A percentile compares a stretch with the other conserved stretches of the same genome.
Evolutionary conservation across 2,113 vertebrate genomes (phyloP).

Genomic region (Syngnathoides biaculeatus): DNA sequence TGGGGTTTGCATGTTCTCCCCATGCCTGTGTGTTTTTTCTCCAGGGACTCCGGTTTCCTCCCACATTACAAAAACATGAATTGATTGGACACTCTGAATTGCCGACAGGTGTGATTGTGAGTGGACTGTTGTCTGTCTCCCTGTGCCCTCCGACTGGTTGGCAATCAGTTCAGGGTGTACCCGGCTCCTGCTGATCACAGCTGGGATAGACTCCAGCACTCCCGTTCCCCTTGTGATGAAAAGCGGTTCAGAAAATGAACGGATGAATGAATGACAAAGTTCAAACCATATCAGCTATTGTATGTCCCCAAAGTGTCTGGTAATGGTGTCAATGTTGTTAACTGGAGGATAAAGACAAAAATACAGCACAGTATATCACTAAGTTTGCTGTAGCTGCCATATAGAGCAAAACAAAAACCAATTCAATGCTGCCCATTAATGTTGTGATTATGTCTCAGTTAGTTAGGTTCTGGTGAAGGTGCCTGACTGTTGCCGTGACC

Average conservation of each 20-base stretch:
- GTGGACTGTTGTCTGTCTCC: too few relatives aligned
- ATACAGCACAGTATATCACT: conserved; percentile 36
- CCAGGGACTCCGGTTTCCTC: too few relatives aligned
- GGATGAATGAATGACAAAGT: conserved; percentile 20
- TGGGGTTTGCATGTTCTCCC: too few relatives aligned
- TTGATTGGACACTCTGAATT: too few relatives aligned
- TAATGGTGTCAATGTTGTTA: conserved; percentile 8
- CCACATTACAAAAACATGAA: too few relatives aligned
- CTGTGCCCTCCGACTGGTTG: too few relatives aligned
- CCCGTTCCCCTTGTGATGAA: too few relatives aligned
- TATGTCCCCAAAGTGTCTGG: conserved; percentile 13
- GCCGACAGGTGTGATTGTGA: too few relatives aligned
- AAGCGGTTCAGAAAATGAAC: conserved; percentile 5
- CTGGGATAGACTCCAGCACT: too few relatives aligned
- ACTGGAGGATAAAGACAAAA: conserved; percentile 22
- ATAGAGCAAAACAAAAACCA: conserved; percentile 55
- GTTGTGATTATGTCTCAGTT: conserved; percentile 67
- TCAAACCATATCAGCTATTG: conserved; percentile 7
- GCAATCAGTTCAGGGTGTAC: too few relatives aligned
- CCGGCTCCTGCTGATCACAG: too few relatives aligned
- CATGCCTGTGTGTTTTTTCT: too few relatives aligned
- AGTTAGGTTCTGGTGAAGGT: conserved; percentile 7
- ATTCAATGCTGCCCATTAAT: conserved; percentile 24
- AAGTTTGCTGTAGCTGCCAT: conserved; percentile 39
- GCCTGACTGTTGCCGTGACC: conserved; percentile 45